phyloP scores from a whole-genome alignment of 2,888 invertebrate genomes.

The Agonopterix heracliana region DNA sequence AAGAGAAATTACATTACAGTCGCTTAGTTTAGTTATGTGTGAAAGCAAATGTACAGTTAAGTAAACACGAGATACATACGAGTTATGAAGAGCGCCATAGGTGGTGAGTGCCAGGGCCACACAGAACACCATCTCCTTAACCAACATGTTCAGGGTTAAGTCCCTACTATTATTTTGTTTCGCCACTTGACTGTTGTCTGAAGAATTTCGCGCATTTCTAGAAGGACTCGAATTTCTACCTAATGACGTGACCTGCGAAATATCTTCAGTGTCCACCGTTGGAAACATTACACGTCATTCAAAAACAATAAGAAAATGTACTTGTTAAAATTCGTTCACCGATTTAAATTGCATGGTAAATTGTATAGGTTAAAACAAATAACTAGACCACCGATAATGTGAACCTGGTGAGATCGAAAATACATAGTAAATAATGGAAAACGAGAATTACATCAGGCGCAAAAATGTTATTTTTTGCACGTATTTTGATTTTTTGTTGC shows the following conservation, averaged over 20 bases:
- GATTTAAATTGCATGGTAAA: conserved; percentile 41
- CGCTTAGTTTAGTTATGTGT: too few species aligned
- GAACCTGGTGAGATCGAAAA: conserved; percentile 21
- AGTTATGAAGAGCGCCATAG: conserved; percentile 82
- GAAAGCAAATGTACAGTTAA: too few species aligned
- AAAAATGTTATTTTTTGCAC: too few species aligned
- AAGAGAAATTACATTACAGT: too few species aligned
- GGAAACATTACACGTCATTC: conserved; percentile 76
- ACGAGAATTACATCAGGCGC: neutral
- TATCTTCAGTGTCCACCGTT: conserved; percentile 68
- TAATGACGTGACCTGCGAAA: conserved; percentile 64
- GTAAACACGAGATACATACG: conserved; percentile 68
- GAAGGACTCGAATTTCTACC: conserved; percentile 42
- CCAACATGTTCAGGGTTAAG: conserved; percentile 72
- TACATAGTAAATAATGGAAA: conserved; percentile 32
- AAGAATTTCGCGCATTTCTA: conserved; percentile 60
- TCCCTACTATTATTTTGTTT: conserved; percentile 54
- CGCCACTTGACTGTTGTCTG: conserved; percentile 45
- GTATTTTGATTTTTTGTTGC: too few species aligned
- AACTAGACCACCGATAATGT: conserved; percentile 17
- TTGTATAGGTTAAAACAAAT: conserved; percentile 17
- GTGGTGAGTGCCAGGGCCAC: conserved; percentile 79
- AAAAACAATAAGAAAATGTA: conserved; percentile 43
- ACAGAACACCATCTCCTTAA: conserved; percentile 80
- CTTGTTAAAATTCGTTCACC: conserved; percentile 34